These are phyloP conservation scores for Myotis myotis DNA, from an alignment of 2,797 vertebrate genomes.

Conservation along the genomic window DNA sequence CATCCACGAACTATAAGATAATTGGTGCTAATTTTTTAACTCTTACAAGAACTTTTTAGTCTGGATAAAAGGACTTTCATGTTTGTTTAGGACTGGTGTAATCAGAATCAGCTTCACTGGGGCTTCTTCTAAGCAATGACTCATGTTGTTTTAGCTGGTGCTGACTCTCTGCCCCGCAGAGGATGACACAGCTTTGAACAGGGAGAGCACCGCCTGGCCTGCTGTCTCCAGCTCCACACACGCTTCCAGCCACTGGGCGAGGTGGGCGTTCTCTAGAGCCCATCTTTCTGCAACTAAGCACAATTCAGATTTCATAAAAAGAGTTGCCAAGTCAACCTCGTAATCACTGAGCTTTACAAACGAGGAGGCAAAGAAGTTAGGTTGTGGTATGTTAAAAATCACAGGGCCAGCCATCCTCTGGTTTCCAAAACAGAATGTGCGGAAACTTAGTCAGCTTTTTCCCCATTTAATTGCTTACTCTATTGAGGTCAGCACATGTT, in stretches of 20 bases:
- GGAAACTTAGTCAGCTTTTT: slow-evolving; percentile 67
- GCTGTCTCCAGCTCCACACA: slow-evolving; percentile 35
- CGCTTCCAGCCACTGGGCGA: neutral
- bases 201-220: neutral
- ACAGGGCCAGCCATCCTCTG: slow-evolving; percentile 38
- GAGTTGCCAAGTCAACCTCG: slow-evolving; percentile 53
- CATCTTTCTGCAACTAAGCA: slow-evolving; percentile 70
- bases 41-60: neutral
- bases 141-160: slow-evolving; percentile 64
- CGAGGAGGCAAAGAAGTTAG: slow-evolving; percentile 54
- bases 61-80: neutral
- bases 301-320: slow-evolving; percentile 63
- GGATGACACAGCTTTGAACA: slow-evolving; percentile 36
- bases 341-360: slow-evolving; percentile 60
- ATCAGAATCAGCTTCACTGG: slow-evolving; percentile 68
- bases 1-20: neutral
- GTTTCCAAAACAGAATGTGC: slow-evolving; percentile 58
- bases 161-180: slow-evolving; percentile 47
- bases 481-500: slow-evolving; percentile 56
- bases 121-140: slow-evolving; percentile 57
- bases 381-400: slow-evolving; percentile 64
- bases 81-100: slow-evolving; percentile 57
- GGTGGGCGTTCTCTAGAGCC: slow-evolving; percentile 41
- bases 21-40: neutral
- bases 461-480: slow-evolving; percentile 51